Evolutionary conservation across 1,140 invertebrate species (phyloP).

Genomic region (Caligus rogercresseyi): DNA sequence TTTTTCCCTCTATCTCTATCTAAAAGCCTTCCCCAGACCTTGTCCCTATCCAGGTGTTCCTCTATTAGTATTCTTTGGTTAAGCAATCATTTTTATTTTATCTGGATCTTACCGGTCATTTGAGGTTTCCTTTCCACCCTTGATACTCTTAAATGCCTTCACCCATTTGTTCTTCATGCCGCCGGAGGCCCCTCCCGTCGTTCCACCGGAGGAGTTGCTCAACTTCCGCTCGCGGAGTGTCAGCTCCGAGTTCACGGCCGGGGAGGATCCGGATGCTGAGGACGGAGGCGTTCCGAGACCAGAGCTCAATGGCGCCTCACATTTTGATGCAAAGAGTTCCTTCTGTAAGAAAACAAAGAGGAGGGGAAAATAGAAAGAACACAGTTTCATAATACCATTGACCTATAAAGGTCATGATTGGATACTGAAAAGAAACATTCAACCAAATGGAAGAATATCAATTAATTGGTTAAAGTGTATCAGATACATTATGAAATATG

Average conservation of each 20-base stretch:
- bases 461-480: no score
- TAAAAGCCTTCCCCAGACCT: no score
- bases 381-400: no score
- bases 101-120: conserved; percentile 7
- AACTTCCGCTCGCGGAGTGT: conserved; percentile 53
- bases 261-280: conserved; percentile 32
- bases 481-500: no score
- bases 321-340: conserved; percentile 62
- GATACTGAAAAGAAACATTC: no score
- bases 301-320: conserved; percentile 33
- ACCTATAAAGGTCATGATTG: no score
- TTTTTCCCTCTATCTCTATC: no score
- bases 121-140: background rate
- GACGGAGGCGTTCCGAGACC: background rate
- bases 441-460: no score
- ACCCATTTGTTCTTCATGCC: conserved; percentile 92
- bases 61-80: no score
- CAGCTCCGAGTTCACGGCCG: background rate
- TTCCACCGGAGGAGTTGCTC: conserved; percentile 40
- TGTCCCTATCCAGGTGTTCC: no score
- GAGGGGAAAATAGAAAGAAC: background rate
- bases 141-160: conserved; percentile 86
- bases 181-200: conserved; percentile 41
- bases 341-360: conserved; percentile 45
- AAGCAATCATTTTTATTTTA: no score